Evolutionary conservation across 2,888 invertebrate genomes (phyloP).

Genomic region (Calameuta idolon): DNA sequence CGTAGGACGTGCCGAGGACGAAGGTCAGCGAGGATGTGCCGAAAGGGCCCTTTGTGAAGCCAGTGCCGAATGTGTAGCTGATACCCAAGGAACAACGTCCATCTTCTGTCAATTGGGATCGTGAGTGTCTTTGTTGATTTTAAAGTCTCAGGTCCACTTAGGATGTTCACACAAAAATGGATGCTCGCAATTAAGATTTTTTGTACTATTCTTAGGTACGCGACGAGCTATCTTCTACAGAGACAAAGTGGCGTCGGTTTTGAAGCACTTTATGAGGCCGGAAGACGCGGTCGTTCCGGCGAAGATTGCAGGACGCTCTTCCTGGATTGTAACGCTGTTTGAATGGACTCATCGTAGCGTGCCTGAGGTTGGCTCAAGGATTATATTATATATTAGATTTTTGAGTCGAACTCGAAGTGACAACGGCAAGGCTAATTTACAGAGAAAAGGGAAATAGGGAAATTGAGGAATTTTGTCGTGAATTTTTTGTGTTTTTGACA

Average conservation of each 20-base stretch:
- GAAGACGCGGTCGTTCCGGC: constrained; percentile 86
- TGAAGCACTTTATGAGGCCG: constrained; percentile 86
- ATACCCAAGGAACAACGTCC: constrained; percentile 77
- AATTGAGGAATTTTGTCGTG: neutral
- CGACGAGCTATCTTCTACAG: constrained; percentile 86
- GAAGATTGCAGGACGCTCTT: constrained; percentile 88
- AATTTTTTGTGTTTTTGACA: neutral
- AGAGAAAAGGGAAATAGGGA: neutral
- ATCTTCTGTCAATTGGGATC: constrained; percentile 94
- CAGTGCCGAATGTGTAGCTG: constrained; percentile 86
- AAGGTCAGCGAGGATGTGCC: constrained; percentile 85
- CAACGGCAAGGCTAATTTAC: neutral
- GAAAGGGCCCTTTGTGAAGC: constrained; percentile 82
- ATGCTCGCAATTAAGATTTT: neutral
- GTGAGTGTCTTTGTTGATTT: constrained; percentile 72
- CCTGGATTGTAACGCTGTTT: constrained; percentile 90
- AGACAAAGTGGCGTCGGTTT: constrained; percentile 79
- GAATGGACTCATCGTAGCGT: constrained; percentile 54
- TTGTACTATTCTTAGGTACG: constrained; percentile 73
- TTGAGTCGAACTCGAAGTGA: neutral
- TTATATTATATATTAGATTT: neutral
- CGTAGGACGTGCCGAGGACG: constrained; percentile 80
- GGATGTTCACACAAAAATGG: neutral
- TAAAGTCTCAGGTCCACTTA: neutral
- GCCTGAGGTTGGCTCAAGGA: neutral